A percentile compares a stretch with the other conserved stretches of the same genome.
Evolutionary conservation across 2,888 invertebrate genomes (phyloP).

Genomic region (Conomelus anceps): DNA sequence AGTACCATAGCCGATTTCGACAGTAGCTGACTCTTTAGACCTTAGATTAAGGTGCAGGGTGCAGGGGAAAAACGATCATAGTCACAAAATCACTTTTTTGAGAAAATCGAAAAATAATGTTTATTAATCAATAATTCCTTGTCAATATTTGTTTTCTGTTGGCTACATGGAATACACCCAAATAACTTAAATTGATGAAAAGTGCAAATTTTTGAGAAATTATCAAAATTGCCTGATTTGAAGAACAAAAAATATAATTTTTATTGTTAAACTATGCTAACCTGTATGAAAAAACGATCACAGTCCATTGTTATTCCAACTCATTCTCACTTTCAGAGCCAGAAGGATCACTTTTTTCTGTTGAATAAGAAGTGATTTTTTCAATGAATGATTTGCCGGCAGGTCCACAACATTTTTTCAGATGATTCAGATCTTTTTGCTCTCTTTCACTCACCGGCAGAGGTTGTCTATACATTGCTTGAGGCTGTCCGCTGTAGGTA

Average conservation of each 20-base stretch:
- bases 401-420: constrained; percentile 13
- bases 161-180: not conserved
- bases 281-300: constrained; percentile 10
- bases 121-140: constrained; percentile 2
- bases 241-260: constrained; percentile 1
- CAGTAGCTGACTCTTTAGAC: too few species aligned
- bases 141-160: not conserved
- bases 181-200: not conserved
- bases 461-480: not conserved
- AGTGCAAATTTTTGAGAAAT: not conserved
- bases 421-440: constrained; percentile 11
- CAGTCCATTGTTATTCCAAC: not conserved
- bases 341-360: constrained; percentile 2
- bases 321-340: not conserved
- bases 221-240: too few species aligned
- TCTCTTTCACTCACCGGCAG: constrained; percentile 6
- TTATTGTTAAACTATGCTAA: constrained; percentile 4
- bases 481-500: constrained; percentile 8
- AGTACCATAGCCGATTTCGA: too few species aligned
- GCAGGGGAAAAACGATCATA: constrained; percentile 16
- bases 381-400: constrained; percentile 9
- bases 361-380: not conserved
- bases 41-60: too few species aligned
- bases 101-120: constrained; percentile 2
- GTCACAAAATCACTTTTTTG: constrained; percentile 12